phyloP scores from a whole-genome alignment of 2,113 vertebrate species.

The Cynocephalus volans region DNA sequence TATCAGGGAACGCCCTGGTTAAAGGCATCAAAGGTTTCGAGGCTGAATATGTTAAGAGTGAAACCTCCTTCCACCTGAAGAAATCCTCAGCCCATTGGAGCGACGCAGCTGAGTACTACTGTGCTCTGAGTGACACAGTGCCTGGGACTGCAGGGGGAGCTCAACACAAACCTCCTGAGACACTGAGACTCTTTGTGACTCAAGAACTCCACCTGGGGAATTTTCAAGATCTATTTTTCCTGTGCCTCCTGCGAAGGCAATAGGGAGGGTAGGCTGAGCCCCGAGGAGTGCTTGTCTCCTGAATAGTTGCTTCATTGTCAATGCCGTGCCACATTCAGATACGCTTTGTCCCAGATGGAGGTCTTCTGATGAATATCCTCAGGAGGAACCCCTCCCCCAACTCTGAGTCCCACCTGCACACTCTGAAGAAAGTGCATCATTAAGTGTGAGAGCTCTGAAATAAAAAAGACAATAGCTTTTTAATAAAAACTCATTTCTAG shows the following conservation, averaged over 20 bases:
- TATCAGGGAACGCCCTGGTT: neutral
- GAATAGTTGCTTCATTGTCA: neutral
- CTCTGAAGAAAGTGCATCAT: neutral
- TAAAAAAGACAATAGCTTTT: neutral
- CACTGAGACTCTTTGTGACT: neutral
- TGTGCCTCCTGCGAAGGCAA: neutral
- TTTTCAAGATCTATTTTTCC: neutral
- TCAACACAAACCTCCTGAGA: neutral
- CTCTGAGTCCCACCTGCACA: neutral
- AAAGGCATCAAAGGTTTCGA: slow-evolving; percentile 6
- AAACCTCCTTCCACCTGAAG: slow-evolving; percentile 63
- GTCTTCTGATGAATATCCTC: neutral
- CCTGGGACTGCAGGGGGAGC: neutral
- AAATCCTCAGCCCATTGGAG: neutral
- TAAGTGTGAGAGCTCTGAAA: neutral
- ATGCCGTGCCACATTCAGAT: neutral
- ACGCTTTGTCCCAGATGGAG: neutral
- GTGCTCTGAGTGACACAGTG: slow-evolving; percentile 54
- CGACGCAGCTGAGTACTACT: neutral
- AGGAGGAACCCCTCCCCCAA: neutral
- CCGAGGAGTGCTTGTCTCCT: neutral
- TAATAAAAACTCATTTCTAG: neutral
- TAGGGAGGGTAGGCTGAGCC: neutral
- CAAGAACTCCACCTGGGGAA: neutral
- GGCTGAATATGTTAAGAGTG: neutral